Evolutionary conservation across 2,888 invertebrate genomes (phyloP).

Genomic region (Troilus luridus): DNA sequence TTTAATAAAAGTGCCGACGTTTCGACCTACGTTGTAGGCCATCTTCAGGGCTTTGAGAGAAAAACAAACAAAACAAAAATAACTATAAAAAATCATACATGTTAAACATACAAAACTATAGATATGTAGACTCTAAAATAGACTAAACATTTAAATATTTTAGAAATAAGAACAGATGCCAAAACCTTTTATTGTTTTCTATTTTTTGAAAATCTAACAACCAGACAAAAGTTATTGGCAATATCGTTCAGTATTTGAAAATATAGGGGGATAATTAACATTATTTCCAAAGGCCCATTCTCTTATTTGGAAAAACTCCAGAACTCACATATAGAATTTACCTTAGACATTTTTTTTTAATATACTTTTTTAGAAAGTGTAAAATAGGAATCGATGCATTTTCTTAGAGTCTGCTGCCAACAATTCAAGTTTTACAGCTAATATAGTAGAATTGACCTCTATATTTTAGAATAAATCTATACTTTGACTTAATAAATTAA

Average conservation of each 20-base stretch:
- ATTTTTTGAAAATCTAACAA: background rate
- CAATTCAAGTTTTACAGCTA: too few species aligned
- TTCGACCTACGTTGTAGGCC: too few species aligned
- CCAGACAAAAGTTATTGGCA: background rate
- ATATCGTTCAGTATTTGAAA: background rate
- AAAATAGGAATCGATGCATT: background rate
- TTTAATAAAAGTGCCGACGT: too few species aligned
- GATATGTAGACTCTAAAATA: background rate
- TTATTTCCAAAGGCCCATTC: background rate
- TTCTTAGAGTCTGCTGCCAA: too few species aligned
- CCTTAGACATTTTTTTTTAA: background rate
- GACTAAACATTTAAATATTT: background rate
- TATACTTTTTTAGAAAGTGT: background rate
- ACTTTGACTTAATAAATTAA: too few species aligned
- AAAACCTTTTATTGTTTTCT: background rate
- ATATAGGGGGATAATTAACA: background rate
- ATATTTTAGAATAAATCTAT: too few species aligned
- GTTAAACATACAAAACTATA: background rate
- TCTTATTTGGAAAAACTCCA: constrained; percentile 14
- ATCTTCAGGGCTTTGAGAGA: too few species aligned
- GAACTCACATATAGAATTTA: constrained; percentile 15
- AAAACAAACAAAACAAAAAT: too few species aligned
- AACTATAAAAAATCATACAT: too few species aligned
- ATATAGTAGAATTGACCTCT: too few species aligned
- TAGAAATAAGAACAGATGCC: background rate